Percentiles rank a stretch among this genome's conserved stretches.
Conservation (phyloP, 2,113 vertebrate species). For the Prochilodus magdalenae region DNA sequence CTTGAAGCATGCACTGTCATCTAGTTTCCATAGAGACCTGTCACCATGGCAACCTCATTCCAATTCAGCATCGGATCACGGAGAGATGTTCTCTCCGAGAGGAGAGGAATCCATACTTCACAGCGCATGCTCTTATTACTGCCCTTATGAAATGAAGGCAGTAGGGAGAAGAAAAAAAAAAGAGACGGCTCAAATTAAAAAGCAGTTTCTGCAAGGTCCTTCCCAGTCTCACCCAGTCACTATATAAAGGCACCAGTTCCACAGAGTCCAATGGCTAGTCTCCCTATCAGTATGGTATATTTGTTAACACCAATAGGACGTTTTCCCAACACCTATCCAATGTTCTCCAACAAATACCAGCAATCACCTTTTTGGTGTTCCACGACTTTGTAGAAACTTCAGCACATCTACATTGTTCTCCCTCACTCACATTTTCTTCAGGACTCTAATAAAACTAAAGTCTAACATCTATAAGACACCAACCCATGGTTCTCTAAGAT, state of each 20-base stretch:
- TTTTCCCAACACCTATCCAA: no score
- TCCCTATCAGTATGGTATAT: no score
- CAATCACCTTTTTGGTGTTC: no score
- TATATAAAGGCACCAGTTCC: not conserved
- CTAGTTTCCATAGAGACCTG: slow-evolving; percentile 54
- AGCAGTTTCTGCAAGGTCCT: not conserved
- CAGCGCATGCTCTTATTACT: not conserved
- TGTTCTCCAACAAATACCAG: not conserved
- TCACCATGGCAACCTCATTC: slow-evolving; percentile 58
- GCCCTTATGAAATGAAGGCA: not conserved
- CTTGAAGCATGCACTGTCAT: slow-evolving; percentile 57
- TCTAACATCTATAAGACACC: no score
- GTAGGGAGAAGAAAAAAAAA: not conserved
- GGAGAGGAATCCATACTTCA: slow-evolving; percentile 24
- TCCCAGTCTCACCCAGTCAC: not conserved
- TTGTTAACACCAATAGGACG: no score
- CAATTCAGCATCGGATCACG: slow-evolving; percentile 35
- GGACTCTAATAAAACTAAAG: no score
- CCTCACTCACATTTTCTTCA: no score
- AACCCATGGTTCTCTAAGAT: no score
- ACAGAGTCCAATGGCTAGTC: not conserved
- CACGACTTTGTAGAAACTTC: no score
- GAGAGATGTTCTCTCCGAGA: not conserved
- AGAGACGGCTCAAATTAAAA: not conserved
- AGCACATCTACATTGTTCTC: no score